These are phyloP conservation scores for Thrips palmi DNA, from an alignment of 1,140 invertebrate species.

Conservation along the genomic window DNA sequence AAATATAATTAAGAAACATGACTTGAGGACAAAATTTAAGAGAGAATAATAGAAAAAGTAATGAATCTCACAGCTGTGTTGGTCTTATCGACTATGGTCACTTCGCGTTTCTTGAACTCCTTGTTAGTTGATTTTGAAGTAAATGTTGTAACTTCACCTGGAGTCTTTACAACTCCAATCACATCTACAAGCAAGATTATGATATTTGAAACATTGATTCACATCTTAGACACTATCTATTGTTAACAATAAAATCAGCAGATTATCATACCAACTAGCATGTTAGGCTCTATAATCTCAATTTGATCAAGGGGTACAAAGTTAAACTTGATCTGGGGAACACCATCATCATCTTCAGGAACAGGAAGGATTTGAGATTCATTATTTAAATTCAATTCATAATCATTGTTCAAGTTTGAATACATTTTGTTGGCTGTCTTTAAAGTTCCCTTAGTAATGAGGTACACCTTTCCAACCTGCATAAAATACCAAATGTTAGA, in stretches of 20 bases:
- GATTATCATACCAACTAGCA: conserved; percentile 41
- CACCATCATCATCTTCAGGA: conserved; percentile 34
- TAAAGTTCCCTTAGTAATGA: conserved; percentile 57
- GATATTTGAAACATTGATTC: not conserved
- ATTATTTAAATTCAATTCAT: conserved; percentile 80
- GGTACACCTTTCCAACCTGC: conserved; percentile 71
- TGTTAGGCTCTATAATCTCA: conserved; percentile 40
- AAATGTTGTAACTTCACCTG: conserved; percentile 50
- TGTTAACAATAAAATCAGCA: conserved; percentile 7
- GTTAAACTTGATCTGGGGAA: conserved; percentile 69
- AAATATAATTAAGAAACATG: not conserved
- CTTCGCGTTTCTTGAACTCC: conserved; percentile 77
- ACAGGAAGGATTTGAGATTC: conserved; percentile 62
- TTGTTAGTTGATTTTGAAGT: conserved; percentile 51
- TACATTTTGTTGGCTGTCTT: conserved; percentile 90
- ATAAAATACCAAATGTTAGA: conserved; percentile 16
- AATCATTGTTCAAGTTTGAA: conserved; percentile 73
- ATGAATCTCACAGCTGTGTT: conserved; percentile 40
- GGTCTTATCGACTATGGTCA: conserved; percentile 72
- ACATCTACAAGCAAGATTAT: conserved; percentile 46
- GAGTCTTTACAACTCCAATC: conserved; percentile 70
- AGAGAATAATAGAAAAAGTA: not conserved
- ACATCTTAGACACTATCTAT: conserved; percentile 7
- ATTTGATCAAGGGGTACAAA: conserved; percentile 66
- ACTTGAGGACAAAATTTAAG: conserved; percentile 4